These are phyloP conservation scores for Psittacula cyanocephala DNA, from an alignment of 2,113 vertebrate genomes.

Conservation along the genomic window DNA sequence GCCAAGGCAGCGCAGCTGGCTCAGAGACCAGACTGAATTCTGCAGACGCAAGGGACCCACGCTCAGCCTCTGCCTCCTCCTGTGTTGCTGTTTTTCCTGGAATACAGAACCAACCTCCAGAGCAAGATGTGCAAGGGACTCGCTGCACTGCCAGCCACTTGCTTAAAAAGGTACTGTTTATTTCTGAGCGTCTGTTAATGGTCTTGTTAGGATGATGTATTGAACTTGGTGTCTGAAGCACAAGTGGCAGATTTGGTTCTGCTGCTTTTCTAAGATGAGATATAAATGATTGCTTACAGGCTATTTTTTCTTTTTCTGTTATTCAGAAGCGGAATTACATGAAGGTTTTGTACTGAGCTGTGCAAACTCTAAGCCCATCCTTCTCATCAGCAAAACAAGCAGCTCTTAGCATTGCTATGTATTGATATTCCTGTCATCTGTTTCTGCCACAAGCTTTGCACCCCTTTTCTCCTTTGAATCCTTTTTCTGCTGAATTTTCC, in stretches of 20 bases:
- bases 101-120: conserved; percentile 26
- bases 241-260: neutral
- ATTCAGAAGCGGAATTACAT: neutral
- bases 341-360: neutral
- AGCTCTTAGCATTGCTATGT: neutral
- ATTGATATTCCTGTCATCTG: neutral
- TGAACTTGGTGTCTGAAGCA: neutral
- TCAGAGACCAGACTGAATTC: neutral
- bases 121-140: conserved; percentile 92
- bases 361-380: neutral
- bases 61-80: neutral
- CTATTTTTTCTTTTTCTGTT: neutral
- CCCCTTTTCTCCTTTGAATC: neutral
- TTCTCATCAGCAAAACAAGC: neutral
- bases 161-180: conserved; percentile 88
- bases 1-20: conserved; percentile 20
- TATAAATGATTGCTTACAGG: neutral
- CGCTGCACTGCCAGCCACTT: conserved; percentile 88
- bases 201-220: neutral
- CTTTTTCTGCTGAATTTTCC: neutral
- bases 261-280: neutral
- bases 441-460: neutral
- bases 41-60: neutral
- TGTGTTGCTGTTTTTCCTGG: neutral
- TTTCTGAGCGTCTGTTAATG: neutral